These are phyloP conservation scores for Lordiphosa clarofinis DNA, from an alignment of 1,140 invertebrate species.

Conservation along the genomic window DNA sequence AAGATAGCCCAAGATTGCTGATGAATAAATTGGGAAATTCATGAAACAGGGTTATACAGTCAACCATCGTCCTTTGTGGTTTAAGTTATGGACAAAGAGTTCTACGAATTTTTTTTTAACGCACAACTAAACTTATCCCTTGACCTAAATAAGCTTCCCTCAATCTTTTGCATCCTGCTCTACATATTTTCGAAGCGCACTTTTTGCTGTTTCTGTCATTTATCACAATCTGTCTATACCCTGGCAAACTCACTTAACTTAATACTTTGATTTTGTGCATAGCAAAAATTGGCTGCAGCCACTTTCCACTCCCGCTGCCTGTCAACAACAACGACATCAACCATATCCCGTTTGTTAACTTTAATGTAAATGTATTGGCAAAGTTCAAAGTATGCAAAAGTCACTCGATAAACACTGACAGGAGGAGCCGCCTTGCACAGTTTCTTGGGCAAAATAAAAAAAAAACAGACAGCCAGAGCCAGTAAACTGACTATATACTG, in stretches of 20 bases:
- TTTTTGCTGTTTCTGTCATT: slow-evolving; percentile 1
- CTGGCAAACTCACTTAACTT: slow-evolving; percentile 2
- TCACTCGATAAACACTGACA: slow-evolving; percentile 32
- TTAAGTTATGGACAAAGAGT: no score
- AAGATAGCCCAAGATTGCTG: no score
- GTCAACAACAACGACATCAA: slow-evolving; percentile 11
- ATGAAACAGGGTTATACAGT: no score
- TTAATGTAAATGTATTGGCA: slow-evolving; percentile 50
- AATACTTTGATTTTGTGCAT: slow-evolving; percentile 6
- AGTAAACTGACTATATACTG: slow-evolving; percentile 12
- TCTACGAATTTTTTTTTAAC: no score
- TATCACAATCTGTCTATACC: slow-evolving; percentile 12
- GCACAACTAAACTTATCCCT: no score
- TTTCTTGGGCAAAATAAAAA: slow-evolving; percentile 8
- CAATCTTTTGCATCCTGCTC: background rate
- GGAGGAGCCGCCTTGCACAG: background rate
- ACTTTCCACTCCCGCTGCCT: background rate
- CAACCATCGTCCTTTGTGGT: no score
- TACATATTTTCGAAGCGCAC: no score
- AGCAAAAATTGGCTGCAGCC: slow-evolving; percentile 10
- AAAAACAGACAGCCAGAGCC: slow-evolving; percentile 1
- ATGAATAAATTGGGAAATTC: no score
- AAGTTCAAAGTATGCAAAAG: slow-evolving; percentile 71
- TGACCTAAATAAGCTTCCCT: background rate
- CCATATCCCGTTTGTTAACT: slow-evolving; percentile 20